These are phyloP conservation scores for Callionymus lyra DNA, from an alignment of 2,113 vertebrate species.

Conservation along the genomic window DNA sequence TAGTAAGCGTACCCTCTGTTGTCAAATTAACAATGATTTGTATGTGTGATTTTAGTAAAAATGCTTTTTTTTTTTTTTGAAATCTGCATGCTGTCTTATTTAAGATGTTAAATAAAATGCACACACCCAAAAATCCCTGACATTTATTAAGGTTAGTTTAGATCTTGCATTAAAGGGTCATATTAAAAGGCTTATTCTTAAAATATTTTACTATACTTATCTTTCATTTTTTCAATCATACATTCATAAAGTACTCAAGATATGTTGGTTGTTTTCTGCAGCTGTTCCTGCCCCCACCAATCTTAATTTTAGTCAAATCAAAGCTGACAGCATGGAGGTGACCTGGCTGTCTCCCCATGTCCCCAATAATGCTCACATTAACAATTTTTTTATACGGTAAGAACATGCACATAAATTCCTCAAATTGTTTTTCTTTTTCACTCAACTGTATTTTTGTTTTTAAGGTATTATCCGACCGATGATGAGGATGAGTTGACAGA, in stretches of 20 bases:
- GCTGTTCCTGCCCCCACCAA: slow-evolving; percentile 86
- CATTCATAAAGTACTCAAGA: neutral
- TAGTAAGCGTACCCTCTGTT: slow-evolving; percentile 13
- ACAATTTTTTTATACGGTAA: slow-evolving; percentile 76
- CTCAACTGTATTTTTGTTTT: neutral
- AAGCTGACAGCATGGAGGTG: slow-evolving; percentile 76
- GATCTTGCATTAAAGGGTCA: neutral
- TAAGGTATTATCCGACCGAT: slow-evolving; percentile 80
- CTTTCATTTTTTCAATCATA: too few species aligned
- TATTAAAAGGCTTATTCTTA: too few species aligned
- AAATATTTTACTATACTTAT: too few species aligned
- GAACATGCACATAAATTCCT: neutral
- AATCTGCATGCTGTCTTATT: slow-evolving; percentile 24
- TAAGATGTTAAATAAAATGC: slow-evolving; percentile 18
- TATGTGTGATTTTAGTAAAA: slow-evolving; percentile 25
- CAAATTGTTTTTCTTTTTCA: neutral
- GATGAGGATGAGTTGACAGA: slow-evolving; percentile 82
- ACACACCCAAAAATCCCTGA: neutral
- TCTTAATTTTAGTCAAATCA: slow-evolving; percentile 77
- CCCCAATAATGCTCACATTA: slow-evolving; percentile 70
- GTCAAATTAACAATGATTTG: slow-evolving; percentile 16
- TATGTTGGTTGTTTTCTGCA: slow-evolving; percentile 28
- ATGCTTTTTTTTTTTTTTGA: slow-evolving; percentile 20
- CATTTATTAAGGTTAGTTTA: too few species aligned
- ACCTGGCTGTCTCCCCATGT: slow-evolving; percentile 77